These are phyloP conservation scores for Dusona sp. DNA, from an alignment of 2,888 invertebrate genomes.

Conservation along the genomic window DNA sequence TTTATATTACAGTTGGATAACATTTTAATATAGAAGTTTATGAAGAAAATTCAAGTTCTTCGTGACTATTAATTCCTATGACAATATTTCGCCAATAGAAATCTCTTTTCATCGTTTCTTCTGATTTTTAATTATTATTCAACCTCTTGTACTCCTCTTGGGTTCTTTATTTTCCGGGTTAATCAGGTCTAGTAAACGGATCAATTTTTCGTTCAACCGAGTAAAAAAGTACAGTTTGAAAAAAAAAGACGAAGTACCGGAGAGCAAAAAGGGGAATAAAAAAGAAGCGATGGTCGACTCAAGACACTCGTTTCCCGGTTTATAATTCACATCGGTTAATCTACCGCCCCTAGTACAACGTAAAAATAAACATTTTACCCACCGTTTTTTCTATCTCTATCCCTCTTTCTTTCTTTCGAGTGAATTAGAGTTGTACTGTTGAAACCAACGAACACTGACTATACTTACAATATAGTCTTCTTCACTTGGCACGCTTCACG, in stretches of 20 bases:
- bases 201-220: neutral
- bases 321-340: constrained; percentile 45
- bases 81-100: neutral
- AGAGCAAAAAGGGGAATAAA: neutral
- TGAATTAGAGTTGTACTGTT: constrained; percentile 51
- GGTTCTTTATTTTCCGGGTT: neutral
- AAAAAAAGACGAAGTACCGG: neutral
- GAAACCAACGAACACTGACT: constrained; percentile 3
- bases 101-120: neutral
- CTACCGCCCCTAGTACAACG: constrained; percentile 13
- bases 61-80: neutral
- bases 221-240: neutral
- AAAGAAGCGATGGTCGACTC: neutral
- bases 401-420: neutral
- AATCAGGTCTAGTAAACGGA: neutral
- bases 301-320: constrained; percentile 25
- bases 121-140: neutral
- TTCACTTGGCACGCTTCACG: constrained; percentile 75
- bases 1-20: neutral
- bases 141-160: neutral
- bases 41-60: neutral
- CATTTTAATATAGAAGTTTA: neutral
- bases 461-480: constrained; percentile 43
- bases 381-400: neutral
- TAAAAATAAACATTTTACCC: constrained; percentile 58